Evolutionary conservation across 2,113 vertebrate genomes (phyloP), one percentile per base, ranked within the genome.

Genomic region (Amblyornis subalaris): DNA sequence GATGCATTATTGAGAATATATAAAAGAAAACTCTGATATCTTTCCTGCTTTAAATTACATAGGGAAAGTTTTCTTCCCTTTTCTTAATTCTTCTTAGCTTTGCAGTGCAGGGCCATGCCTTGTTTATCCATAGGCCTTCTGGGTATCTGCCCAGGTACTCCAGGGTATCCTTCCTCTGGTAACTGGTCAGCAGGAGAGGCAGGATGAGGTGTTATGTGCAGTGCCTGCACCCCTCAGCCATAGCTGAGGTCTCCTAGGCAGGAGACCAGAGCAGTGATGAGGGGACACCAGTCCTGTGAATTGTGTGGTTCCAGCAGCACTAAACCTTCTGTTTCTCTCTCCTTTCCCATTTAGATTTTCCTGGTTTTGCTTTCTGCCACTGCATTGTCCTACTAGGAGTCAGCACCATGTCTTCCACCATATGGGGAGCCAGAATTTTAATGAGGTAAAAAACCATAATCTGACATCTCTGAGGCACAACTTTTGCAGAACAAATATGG

Each of bases 391-490:
- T 53, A 29, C 71, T 45, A 61, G 40, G 21, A 61, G 16, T n/a
- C 48, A 67, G 35, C 24, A 60, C 13, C 4, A 13, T 0, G 15
- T 35, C 38, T 78, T 23, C 33, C 29, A 67, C 7, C 5, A 2
- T 0, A 0, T 1, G 11, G 3, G 44, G 11, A 69, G 11, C 3
- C 19, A 72, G 71, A 76, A 88, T 79, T 88, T 47, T 73, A 80
- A 61, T 18, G 10, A 0, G 1, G 7, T 1, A 58, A 35, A 72
- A 81, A 47, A 28, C 1, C 10, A 3, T 6, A n/a, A 74, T 14
- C 21, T 0, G 3, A 35, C 21, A 36, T 51, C 26, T 47, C 35
- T 0, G 3, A 80, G 45, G 29, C 14, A 10, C 3, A 26, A 3
- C 24, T 70, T 80, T 21, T 6, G 1, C 14, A 54, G 26, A 62